Conservation (phyloP, 1,140 invertebrate genomes). For the Drosophila tani region DNA sequence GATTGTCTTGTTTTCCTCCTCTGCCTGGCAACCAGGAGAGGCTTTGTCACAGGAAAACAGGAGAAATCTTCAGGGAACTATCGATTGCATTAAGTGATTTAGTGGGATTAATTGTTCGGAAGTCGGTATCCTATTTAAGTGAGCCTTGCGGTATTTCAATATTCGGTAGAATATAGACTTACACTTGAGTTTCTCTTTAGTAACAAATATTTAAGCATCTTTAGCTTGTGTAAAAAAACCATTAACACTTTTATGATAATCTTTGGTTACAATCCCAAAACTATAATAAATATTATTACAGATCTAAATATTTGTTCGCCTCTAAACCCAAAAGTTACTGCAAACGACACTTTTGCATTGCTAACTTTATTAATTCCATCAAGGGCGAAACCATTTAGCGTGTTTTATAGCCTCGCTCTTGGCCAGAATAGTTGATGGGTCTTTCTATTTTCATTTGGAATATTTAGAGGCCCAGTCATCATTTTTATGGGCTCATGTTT, state of each 20-base stretch:
- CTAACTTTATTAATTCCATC: constrained; percentile 35
- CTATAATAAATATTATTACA: constrained; percentile 16
- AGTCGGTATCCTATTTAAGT: neutral
- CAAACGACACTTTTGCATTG: constrained; percentile 6
- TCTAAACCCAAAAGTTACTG: neutral
- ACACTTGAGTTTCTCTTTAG: too few relatives aligned
- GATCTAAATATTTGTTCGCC: neutral
- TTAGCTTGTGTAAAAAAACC: neutral
- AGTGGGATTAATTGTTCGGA: constrained; percentile 28
- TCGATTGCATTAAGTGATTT: constrained; percentile 30
- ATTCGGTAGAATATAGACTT: too few relatives aligned
- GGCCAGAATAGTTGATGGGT: constrained; percentile 38
- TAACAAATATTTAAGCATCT: too few relatives aligned
- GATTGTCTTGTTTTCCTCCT: constrained; percentile 36
- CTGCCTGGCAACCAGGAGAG: constrained; percentile 19
- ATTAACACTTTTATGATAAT: neutral
- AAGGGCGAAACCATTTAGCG: constrained; percentile 36
- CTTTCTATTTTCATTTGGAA: constrained; percentile 39
- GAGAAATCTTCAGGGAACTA: constrained; percentile 26
- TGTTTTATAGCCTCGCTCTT: constrained; percentile 35
- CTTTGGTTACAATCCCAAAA: neutral
- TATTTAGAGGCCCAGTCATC: constrained; percentile 48
- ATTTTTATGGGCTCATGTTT: constrained; percentile 76
- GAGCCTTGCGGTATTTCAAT: neutral
- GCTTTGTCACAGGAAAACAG: constrained; percentile 13